These are phyloP conservation scores for Turnix velox DNA, from an alignment of 2,113 vertebrate species.

Conservation along the genomic window DNA sequence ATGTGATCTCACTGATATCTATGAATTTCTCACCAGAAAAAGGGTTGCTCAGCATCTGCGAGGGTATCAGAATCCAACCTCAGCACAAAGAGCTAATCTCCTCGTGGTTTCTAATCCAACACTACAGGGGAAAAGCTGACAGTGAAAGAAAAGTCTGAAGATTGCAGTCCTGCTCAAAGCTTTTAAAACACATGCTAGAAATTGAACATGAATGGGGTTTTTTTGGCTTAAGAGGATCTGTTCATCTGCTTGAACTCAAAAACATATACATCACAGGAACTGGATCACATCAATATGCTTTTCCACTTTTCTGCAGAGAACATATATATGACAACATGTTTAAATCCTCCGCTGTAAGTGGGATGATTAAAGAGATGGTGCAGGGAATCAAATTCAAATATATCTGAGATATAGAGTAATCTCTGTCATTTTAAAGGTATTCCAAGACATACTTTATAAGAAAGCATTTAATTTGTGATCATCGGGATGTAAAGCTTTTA, in stretches of 20 bases:
- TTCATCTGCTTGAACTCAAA: background rate
- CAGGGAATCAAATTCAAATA: background rate
- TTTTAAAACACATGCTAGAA: background rate
- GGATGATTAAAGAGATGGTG: background rate
- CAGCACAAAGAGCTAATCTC: background rate
- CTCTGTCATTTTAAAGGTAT: background rate
- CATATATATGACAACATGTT: background rate
- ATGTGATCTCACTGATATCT: background rate
- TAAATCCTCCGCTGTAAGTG: background rate
- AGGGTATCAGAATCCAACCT: background rate
- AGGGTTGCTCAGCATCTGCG: background rate
- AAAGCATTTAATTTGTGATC: background rate
- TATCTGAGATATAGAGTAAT: background rate
- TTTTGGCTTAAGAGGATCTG: background rate
- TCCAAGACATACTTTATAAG: background rate
- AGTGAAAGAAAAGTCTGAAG: background rate
- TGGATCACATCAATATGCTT: background rate
- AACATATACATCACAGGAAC: background rate
- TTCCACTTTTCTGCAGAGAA: background rate
- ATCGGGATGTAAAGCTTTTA: background rate
- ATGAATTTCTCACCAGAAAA: background rate
- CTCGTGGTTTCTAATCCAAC: background rate
- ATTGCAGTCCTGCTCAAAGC: background rate
- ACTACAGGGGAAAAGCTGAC: background rate
- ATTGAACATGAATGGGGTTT: background rate